These are phyloP conservation scores for Donacobius atricapilla DNA, from an alignment of 2,113 vertebrate genomes.

Conservation along the genomic window DNA sequence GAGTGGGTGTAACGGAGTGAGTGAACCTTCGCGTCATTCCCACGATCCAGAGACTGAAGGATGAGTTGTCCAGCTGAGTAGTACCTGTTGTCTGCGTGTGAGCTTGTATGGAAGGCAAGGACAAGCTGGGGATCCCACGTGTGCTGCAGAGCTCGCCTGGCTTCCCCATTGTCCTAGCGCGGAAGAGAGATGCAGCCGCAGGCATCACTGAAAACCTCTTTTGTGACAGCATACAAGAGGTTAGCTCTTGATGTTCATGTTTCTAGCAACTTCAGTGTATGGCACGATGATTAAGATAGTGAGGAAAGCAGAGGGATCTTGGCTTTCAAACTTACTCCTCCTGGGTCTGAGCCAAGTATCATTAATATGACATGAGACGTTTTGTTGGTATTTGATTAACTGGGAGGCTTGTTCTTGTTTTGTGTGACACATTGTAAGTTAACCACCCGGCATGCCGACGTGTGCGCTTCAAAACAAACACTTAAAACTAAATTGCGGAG, in stretches of 20 bases:
- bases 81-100: rapidly evolving
- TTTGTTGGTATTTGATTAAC: constrained; percentile 50
- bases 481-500: background rate
- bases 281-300: background rate
- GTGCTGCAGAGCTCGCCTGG: background rate
- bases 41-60: rapidly evolving
- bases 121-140: background rate
- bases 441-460: constrained; percentile 33
- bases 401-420: constrained; percentile 30
- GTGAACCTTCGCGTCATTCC: rapidly evolving
- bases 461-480: constrained; percentile 41
- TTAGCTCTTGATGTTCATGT: background rate
- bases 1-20: rapidly evolving
- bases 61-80: background rate
- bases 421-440: constrained; percentile 11
- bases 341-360: background rate
- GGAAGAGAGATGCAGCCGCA: background rate
- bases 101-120: background rate
- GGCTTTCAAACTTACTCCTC: background rate
- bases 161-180: rapidly evolving
- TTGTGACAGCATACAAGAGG: background rate
- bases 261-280: background rate
- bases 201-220: background rate
- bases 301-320: background rate
- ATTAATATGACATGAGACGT: constrained; percentile 21